These are phyloP conservation scores for Coremacera marginata DNA, from an alignment of 2,888 invertebrate genomes.

Conservation along the genomic window DNA sequence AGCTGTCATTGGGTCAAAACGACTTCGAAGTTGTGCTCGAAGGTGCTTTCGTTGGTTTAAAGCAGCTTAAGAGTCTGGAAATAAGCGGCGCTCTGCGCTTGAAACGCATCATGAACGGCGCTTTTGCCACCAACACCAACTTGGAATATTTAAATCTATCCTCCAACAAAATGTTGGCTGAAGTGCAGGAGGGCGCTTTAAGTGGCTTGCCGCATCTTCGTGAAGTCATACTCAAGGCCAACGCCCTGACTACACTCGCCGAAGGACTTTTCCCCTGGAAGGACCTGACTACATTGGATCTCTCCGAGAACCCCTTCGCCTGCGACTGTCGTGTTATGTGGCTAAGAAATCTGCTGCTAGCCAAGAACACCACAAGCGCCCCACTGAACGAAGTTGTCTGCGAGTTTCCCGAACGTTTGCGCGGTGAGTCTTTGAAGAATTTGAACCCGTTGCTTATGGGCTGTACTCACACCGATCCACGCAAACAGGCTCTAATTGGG, in stretches of 20 bases:
- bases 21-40: conserved; percentile 79
- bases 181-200: conserved; percentile 85
- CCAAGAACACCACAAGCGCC: conserved; percentile 63
- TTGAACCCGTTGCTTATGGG: conserved; percentile 84
- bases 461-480: conserved; percentile 84
- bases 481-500: conserved; percentile 84
- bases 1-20: conserved; percentile 86
- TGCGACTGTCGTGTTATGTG: conserved; percentile 87
- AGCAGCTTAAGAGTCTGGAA: conserved; percentile 82
- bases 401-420: conserved; percentile 79
- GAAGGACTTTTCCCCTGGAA: conserved; percentile 85
- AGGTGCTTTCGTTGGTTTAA: conserved; percentile 83
- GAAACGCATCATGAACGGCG: conserved; percentile 81
- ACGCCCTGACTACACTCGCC: conserved; percentile 80
- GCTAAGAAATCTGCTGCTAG: conserved; percentile 78
- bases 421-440: conserved; percentile 77
- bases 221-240: conserved; percentile 82
- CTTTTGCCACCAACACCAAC: conserved; percentile 85
- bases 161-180: conserved; percentile 81
- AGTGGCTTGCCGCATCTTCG: conserved; percentile 84
- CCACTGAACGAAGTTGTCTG: conserved; percentile 74
- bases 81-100: conserved; percentile 83
- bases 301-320: conserved; percentile 85
- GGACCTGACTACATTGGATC: conserved; percentile 80
- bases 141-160: conserved; percentile 82